Conservation (phyloP, 1,140 invertebrate species). For the Steinernema feltiae region DNA sequence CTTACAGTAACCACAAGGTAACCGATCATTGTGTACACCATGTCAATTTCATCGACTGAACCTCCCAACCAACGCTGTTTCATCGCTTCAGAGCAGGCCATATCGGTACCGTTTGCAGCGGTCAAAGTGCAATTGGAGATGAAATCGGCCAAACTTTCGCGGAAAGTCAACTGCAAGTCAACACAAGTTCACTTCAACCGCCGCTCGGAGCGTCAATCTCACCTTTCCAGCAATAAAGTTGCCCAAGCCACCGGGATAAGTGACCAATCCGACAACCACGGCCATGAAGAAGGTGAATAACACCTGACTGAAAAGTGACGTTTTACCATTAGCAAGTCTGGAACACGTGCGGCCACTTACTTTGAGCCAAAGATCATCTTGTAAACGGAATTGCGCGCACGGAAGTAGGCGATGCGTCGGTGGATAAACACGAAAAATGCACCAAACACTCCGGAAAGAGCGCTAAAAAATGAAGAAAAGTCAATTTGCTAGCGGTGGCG, state of each 20-base stretch:
- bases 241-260: constrained; percentile 50
- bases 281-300: constrained; percentile 52
- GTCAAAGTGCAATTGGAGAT: constrained; percentile 51
- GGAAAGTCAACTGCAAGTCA: constrained; percentile 46
- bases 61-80: constrained; percentile 44
- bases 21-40: constrained; percentile 34
- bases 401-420: constrained; percentile 62
- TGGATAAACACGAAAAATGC: constrained; percentile 89
- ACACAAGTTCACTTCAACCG: neutral
- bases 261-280: constrained; percentile 48
- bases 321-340: too few species aligned
- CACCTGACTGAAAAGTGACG: constrained; percentile 36
- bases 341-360: too few species aligned
- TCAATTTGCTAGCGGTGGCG: neutral
- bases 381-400: constrained; percentile 41
- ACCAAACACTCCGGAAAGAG: constrained; percentile 78
- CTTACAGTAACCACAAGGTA: constrained; percentile 51
- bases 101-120: constrained; percentile 31
- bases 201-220: constrained; percentile 10
- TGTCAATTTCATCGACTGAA: constrained; percentile 21
- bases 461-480: constrained; percentile 62
- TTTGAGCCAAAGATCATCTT: constrained; percentile 49
- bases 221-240: constrained; percentile 50
- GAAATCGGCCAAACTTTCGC: constrained; percentile 53
- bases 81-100: constrained; percentile 39